Percentiles rank a stretch among this genome's conserved stretches.
Conservation (phyloP, 2,113 vertebrate species). For the Tupaia chinensis region DNA sequence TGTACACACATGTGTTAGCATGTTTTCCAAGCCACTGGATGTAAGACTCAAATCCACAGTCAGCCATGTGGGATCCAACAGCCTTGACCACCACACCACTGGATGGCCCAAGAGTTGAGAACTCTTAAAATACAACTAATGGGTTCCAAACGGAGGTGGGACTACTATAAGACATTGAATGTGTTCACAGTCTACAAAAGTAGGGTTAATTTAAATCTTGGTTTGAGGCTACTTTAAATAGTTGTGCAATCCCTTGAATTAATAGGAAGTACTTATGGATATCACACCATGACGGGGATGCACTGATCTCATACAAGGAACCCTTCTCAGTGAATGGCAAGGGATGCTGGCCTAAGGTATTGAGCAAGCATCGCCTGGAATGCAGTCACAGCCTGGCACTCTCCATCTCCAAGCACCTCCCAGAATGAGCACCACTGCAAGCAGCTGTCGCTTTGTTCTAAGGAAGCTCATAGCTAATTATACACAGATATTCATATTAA, state of each 20-base stretch:
- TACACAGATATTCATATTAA: neutral
- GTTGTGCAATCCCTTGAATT: neutral
- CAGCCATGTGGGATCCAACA: too few relatives aligned
- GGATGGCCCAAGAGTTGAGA: neutral
- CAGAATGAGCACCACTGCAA: neutral
- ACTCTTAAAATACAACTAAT: neutral
- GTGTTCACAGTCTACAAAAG: neutral
- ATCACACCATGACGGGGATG: neutral
- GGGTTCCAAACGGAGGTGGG: too few relatives aligned
- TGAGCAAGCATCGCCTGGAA: neutral
- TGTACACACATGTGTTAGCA: too few relatives aligned
- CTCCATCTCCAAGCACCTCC: neutral
- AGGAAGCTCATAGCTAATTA: neutral
- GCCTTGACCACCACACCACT: too few relatives aligned
- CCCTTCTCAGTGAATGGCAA: neutral
- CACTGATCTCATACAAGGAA: neutral
- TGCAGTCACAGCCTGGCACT: neutral
- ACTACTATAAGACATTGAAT: neutral
- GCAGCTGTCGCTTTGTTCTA: neutral
- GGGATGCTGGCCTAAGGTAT: rapidly evolving
- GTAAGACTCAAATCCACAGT: too few relatives aligned
- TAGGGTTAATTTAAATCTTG: constrained; percentile 13
- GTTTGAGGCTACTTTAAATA: constrained; percentile 18
- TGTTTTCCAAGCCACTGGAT: too few relatives aligned
- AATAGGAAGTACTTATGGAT: neutral